These are phyloP conservation scores for Erinaceus europaeus DNA, from an alignment of 2,113 vertebrate species.

Conservation along the genomic window DNA sequence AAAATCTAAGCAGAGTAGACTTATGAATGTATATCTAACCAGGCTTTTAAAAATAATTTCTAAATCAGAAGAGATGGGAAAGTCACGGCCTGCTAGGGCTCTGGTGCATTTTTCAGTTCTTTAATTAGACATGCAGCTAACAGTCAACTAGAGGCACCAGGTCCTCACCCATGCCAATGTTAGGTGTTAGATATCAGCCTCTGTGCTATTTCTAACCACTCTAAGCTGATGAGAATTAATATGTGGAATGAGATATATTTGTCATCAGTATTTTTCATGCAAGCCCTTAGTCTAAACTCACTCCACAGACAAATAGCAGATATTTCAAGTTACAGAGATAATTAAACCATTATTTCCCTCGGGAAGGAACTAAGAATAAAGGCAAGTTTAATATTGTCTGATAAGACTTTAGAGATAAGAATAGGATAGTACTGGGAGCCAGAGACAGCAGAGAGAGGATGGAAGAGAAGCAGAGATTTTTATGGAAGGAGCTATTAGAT, in stretches of 20 bases:
- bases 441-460: neutral
- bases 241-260: neutral
- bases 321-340: neutral
- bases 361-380: constrained; percentile 8
- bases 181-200: neutral
- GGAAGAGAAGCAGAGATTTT: neutral
- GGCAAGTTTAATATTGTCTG: neutral
- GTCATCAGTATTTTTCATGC: neutral
- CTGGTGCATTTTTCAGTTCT: neutral
- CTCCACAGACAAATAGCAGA: neutral
- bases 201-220: neutral
- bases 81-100: neutral
- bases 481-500: neutral
- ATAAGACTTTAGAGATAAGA: neutral
- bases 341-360: neutral
- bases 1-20: neutral
- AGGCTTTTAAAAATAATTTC: neutral
- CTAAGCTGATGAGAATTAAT: neutral
- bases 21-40: neutral
- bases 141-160: neutral
- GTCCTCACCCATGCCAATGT: neutral
- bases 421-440: neutral
- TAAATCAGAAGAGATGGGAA: neutral
- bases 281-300: constrained; percentile 4
- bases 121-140: neutral